phyloP scores from a whole-genome alignment of 2,888 invertebrate species.

The Rhingia campestris region DNA sequence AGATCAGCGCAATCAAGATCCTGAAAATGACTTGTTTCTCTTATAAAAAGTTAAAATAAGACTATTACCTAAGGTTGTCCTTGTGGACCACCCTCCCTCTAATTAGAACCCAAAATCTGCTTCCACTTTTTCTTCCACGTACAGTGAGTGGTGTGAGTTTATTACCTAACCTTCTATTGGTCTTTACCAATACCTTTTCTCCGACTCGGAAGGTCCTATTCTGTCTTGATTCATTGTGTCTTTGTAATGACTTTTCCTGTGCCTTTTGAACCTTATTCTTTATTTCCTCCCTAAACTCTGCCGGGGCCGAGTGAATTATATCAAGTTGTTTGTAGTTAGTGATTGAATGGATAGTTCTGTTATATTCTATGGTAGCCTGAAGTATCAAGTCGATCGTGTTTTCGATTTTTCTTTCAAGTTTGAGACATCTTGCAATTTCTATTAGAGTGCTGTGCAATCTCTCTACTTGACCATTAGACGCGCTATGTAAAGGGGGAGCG shows the following conservation, averaged over 20 bases:
- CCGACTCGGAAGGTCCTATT: slow-evolving; percentile 50
- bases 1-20: neutral
- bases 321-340: slow-evolving; percentile 58
- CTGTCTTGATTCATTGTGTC: slow-evolving; percentile 23
- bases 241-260: slow-evolving; percentile 17
- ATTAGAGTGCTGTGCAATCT: slow-evolving; percentile 68
- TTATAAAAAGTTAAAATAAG: slow-evolving; percentile 10
- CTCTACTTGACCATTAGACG: slow-evolving; percentile 72
- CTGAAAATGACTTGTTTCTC: slow-evolving; percentile 12
- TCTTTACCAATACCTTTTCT: slow-evolving; percentile 46
- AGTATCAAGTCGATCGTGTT: slow-evolving; percentile 49
- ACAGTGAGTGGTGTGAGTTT: slow-evolving; percentile 40
- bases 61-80: slow-evolving; percentile 50
- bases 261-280: slow-evolving; percentile 47
- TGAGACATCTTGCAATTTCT: slow-evolving; percentile 71
- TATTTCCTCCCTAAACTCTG: slow-evolving; percentile 26
- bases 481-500: slow-evolving; percentile 66
- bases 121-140: slow-evolving; percentile 44
- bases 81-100: slow-evolving; percentile 53
- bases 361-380: slow-evolving; percentile 58
- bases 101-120: slow-evolving; percentile 63
- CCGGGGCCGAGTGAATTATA: slow-evolving; percentile 23
- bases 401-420: slow-evolving; percentile 51
- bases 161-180: slow-evolving; percentile 56
- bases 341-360: slow-evolving; percentile 46